Evolutionary conservation across 2,888 invertebrate genomes (phyloP).

Genomic region (Hypena proboscidalis): DNA sequence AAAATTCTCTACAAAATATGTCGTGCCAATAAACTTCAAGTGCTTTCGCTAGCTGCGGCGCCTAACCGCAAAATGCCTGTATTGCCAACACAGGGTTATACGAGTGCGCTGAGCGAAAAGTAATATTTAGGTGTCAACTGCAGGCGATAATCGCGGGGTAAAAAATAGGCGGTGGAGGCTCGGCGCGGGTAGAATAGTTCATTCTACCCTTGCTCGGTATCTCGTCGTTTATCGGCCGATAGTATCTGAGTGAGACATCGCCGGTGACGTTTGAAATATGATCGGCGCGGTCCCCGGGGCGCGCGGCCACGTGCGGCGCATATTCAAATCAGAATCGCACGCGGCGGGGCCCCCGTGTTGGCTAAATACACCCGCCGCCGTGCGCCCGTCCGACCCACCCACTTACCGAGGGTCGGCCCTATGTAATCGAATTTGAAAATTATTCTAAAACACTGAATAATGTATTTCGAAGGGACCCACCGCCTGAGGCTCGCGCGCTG

Average conservation of each 20-base stretch:
- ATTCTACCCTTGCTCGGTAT: constrained; percentile 78
- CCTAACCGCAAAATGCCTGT: constrained; percentile 71
- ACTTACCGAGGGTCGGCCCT: constrained; percentile 84
- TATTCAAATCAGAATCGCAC: constrained; percentile 85
- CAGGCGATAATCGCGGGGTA: constrained; percentile 82
- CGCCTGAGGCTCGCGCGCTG: constrained; percentile 77
- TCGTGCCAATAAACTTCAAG: constrained; percentile 73
- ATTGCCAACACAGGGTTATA: constrained; percentile 54
- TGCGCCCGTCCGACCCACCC: constrained; percentile 72
- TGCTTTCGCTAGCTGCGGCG: constrained; percentile 57
- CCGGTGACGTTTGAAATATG: constrained; percentile 85
- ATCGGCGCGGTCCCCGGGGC: constrained; percentile 80
- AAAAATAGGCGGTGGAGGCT: constrained; percentile 74
- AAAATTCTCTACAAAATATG: constrained; percentile 62
- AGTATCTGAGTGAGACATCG: constrained; percentile 85
- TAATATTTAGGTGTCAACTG: constrained; percentile 85
- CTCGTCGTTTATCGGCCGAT: constrained; percentile 82
- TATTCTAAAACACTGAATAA: constrained; percentile 86
- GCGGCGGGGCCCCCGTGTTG: constrained; percentile 83
- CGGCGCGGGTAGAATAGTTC: constrained; percentile 63
- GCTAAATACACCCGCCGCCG: constrained; percentile 83
- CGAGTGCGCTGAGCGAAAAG: constrained; percentile 66
- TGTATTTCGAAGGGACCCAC: constrained; percentile 80
- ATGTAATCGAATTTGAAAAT: constrained; percentile 86
- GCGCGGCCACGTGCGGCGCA: constrained; percentile 82